Conservation (phyloP, 2,888 invertebrate genomes). For the Cantharis flavilabris region DNA sequence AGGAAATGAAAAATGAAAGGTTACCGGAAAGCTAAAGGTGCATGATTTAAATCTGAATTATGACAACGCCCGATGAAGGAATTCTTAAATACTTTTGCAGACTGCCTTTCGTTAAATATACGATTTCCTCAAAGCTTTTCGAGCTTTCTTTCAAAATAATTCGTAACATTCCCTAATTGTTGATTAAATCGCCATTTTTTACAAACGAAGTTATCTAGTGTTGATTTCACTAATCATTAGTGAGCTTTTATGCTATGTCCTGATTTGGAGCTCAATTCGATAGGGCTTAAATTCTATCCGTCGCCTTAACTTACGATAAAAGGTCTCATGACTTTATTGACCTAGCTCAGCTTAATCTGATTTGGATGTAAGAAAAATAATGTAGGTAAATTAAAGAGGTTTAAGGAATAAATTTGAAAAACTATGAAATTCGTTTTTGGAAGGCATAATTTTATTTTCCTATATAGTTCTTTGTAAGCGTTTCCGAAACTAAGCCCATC, state of each 20-base stretch:
- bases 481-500: neutral
- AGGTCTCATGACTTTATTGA: neutral
- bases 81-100: neutral
- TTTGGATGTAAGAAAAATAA: neutral
- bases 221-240: neutral
- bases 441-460: neutral
- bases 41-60: constrained; percentile 11
- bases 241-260: neutral
- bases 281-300: neutral
- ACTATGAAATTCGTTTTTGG: neutral
- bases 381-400: neutral
- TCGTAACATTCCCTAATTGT: neutral
- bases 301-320: neutral
- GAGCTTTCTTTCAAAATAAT: neutral
- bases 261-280: neutral
- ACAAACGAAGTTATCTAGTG: neutral
- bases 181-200: neutral
- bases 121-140: neutral
- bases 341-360: neutral
- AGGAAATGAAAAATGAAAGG: constrained; percentile 6
- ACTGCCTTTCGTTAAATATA: neutral
- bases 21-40: constrained; percentile 13
- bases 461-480: neutral
- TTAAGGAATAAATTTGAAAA: neutral
- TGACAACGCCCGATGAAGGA: neutral